Conservation (phyloP, 2,888 invertebrate species). For the Mycalesis mineus region DNA sequence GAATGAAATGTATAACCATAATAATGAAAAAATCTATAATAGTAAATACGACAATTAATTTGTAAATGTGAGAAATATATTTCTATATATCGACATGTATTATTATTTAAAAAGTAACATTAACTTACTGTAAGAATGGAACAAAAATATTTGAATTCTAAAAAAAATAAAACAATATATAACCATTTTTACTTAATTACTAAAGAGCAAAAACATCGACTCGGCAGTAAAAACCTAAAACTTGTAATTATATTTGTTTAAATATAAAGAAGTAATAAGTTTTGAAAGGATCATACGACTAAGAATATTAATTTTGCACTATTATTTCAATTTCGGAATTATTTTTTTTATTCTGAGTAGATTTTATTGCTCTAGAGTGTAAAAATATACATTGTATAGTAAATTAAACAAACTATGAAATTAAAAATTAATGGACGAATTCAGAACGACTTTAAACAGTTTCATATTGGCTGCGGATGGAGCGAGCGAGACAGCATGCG, state of each 20-base stretch:
- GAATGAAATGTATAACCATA: slow-evolving; percentile 4
- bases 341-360: no score
- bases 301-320: no score
- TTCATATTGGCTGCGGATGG: slow-evolving; percentile 95
- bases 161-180: slow-evolving; percentile 21
- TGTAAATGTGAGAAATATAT: slow-evolving; percentile 10
- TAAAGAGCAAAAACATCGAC: background rate
- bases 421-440: slow-evolving; percentile 6
- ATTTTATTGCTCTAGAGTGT: background rate
- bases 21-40: background rate
- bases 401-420: slow-evolving; percentile 5
- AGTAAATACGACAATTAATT: slow-evolving; percentile 8
- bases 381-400: slow-evolving; percentile 10
- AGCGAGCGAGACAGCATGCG: slow-evolving; percentile 94
- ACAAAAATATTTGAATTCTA: slow-evolving; percentile 9
- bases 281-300: background rate
- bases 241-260: background rate
- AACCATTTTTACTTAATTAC: slow-evolving; percentile 22
- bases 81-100: slow-evolving; percentile 3
- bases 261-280: background rate
- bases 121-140: background rate
- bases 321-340: no score
- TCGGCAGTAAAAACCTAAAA: background rate
- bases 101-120: background rate
- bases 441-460: slow-evolving; percentile 85